phyloP scores from a whole-genome alignment of 1,140 invertebrate species.

The Drosophila mojavensis region DNA sequence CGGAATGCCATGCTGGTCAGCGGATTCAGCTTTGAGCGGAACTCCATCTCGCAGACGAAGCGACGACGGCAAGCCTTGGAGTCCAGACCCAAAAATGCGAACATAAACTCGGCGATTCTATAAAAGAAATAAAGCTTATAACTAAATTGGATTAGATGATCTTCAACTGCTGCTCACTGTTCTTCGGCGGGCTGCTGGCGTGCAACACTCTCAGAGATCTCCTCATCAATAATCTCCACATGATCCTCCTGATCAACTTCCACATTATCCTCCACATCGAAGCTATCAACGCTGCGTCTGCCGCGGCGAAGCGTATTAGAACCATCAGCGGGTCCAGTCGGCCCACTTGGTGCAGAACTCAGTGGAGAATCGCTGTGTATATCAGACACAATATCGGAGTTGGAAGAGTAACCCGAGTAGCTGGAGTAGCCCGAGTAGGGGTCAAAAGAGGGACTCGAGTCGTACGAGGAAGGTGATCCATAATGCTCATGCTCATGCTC shows the following conservation, averaged over 20 bases:
- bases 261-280: slow-evolving; percentile 13
- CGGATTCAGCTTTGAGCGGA: slow-evolving; percentile 74
- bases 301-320: slow-evolving; percentile 50
- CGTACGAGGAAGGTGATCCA: slow-evolving; percentile 52
- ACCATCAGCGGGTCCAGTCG: slow-evolving; percentile 42
- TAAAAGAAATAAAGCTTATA: background rate
- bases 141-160: too few species aligned
- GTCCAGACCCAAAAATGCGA: slow-evolving; percentile 76
- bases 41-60: slow-evolving; percentile 83
- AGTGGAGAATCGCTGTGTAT: slow-evolving; percentile 42
- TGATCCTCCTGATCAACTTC: slow-evolving; percentile 33
- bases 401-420: slow-evolving; percentile 62
- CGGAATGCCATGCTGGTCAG: slow-evolving; percentile 81
- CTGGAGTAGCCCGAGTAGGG: slow-evolving; percentile 78
- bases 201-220: slow-evolving; percentile 58
- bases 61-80: slow-evolving; percentile 76
- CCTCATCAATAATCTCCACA: slow-evolving; percentile 67
- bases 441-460: slow-evolving; percentile 64
- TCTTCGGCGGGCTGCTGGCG: slow-evolving; percentile 73
- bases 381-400: slow-evolving; percentile 66
- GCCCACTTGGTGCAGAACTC: slow-evolving; percentile 28
- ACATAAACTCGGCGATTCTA: slow-evolving; percentile 80
- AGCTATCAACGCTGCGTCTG: slow-evolving; percentile 41
- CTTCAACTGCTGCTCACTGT: slow-evolving; percentile 46
- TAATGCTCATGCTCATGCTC: slow-evolving; percentile 56